Evolutionary conservation across 2,113 vertebrate genomes (phyloP), one percentile per base, ranked within the genome.

Genomic region (Myodes glareolus): DNA sequence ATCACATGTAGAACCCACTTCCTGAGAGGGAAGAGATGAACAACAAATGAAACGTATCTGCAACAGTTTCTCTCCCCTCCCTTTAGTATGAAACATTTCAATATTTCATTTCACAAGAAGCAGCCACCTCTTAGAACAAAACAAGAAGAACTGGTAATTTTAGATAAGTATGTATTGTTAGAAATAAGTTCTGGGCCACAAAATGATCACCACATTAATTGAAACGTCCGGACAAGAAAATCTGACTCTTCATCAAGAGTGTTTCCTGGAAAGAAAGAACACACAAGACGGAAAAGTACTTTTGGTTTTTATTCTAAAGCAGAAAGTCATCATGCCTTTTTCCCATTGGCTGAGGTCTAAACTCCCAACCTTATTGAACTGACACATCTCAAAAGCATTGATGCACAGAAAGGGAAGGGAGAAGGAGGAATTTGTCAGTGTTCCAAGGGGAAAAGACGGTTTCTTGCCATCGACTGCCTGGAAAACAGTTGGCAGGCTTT

Each of bases 21-120:
- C 4, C 8, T 39, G n/a, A 16, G 31, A 21, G 3, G 14, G 39
- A 81, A 50, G 8, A 52, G 36, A 45, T 58, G 42, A 94, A 4
- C 88, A 94, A 77, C 21, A 78, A 90, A 65, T 67, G 10, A 65
- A 84, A 90, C 73, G 36, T 21, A 29, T 27, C 63, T 42, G 23
- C 12, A 58, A 87, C 31, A 33, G 19, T 77, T 27, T 33, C n/a
- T 36, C 33, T 63, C 29, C 39, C 61, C 1, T 45, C 27, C 12
- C 11, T 1, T 77, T 47, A 45, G 6, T 92, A 5, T 23, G 65
- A 65, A 12, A 63, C n/a, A 55, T 80, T 91, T 75, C 29, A n/a
- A 94, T 91, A 92, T 65, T 94, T 77, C 25, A 95, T 76, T 80
- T 77, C 14, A 29, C 36, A 76, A 91, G 55, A 89, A 77, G 12